Evolutionary conservation across 2,113 vertebrate genomes (phyloP).

Genomic region (Cranoglanis bouderius): DNA sequence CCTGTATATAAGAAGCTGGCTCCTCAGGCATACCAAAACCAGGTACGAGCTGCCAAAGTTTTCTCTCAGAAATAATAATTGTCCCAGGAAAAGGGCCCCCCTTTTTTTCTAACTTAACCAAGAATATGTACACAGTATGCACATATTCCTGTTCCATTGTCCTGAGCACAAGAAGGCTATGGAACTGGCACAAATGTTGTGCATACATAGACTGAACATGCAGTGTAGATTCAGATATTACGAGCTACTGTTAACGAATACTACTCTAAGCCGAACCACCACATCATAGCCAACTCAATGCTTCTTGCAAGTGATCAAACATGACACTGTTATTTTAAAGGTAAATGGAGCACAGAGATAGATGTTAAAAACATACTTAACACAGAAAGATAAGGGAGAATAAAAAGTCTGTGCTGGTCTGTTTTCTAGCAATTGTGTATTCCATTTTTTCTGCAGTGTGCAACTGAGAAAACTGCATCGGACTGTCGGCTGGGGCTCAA

Average conservation of each 20-base stretch:
- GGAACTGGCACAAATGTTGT: not conserved
- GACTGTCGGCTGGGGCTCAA: conserved; percentile 93
- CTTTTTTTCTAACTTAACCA: not conserved
- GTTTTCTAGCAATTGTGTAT: not conserved
- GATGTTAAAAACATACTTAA: not conserved
- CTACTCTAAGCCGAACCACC: not conserved
- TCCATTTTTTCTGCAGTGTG: conserved; percentile 73
- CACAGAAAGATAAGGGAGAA: not conserved
- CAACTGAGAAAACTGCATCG: conserved; percentile 81
- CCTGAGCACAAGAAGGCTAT: not conserved
- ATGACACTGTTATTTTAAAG: not conserved
- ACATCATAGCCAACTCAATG: not conserved
- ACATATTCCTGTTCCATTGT: not conserved
- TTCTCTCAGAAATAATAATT: not conserved
- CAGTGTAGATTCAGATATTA: not conserved
- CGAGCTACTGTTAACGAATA: not conserved
- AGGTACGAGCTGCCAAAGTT: conserved; percentile 71
- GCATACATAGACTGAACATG: not conserved
- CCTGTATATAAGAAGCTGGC: conserved; percentile 90
- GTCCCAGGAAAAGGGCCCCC: not conserved
- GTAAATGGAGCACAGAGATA: not conserved
- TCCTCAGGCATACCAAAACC: conserved; percentile 93
- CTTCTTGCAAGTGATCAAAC: not conserved
- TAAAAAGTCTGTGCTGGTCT: not conserved
- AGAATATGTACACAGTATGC: not conserved